Evolutionary conservation across 2,888 invertebrate genomes (phyloP).

Genomic region (Falcaria lacertinaria): DNA sequence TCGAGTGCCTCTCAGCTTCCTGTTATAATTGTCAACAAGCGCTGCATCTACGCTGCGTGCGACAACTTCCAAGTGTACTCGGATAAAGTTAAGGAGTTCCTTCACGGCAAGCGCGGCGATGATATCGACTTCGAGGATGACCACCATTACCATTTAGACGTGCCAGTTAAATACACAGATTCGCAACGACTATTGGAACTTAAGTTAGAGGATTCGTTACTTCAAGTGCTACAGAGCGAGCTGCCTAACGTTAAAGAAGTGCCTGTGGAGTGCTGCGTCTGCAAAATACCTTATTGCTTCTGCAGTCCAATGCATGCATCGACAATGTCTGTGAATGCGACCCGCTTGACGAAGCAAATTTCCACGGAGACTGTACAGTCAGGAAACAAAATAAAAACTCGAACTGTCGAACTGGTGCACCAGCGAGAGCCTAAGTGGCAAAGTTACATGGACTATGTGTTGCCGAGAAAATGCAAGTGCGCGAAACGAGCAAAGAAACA

Average conservation of each 20-base stretch:
- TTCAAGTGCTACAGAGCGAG: conserved; percentile 59
- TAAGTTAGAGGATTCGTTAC: conserved; percentile 56
- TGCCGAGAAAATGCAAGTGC: conserved; percentile 47
- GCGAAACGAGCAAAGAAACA: conserved; percentile 50
- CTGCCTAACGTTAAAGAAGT: conserved; percentile 41
- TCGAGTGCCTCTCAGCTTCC: conserved; percentile 57
- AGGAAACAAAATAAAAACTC: conserved; percentile 35
- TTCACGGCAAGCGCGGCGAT: conserved; percentile 41
- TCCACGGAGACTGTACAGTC: conserved; percentile 15
- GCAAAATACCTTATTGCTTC: conserved; percentile 48
- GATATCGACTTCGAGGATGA: conserved; percentile 45
- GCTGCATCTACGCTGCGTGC: conserved; percentile 59
- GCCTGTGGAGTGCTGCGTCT: conserved; percentile 37
- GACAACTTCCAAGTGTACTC: conserved; percentile 55
- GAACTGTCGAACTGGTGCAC: conserved; percentile 36
- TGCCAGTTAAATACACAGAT: conserved; percentile 44
- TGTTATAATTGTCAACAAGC: conserved; percentile 59
- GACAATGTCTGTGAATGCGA: conserved; percentile 7
- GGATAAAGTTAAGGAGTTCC: conserved; percentile 46
- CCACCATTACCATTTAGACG: conserved; percentile 39
- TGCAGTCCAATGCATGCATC: conserved; percentile 32
- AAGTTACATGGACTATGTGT: conserved; percentile 45
- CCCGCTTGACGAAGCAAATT: conserved; percentile 6
- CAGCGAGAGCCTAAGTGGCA: conserved; percentile 59
- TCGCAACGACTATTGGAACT: conserved; percentile 42